Conservation (phyloP, 2,113 vertebrate species). For the Nycticryphes semicollaris region DNA sequence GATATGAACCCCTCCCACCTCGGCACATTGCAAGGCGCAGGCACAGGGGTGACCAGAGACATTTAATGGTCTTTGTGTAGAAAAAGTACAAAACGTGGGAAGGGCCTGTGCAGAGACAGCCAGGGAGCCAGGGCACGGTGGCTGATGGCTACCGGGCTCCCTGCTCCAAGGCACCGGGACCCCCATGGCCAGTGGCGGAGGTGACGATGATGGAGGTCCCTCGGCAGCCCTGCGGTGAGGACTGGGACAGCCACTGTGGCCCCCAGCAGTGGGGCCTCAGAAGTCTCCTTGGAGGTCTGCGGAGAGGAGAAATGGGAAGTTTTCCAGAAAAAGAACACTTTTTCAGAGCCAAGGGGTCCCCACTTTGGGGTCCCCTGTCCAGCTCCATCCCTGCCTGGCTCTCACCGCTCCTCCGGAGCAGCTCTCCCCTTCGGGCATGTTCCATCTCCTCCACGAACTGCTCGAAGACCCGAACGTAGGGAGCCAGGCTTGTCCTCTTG, state of each 20-base stretch:
- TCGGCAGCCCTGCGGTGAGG: fast-evolving
- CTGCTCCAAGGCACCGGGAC: background rate
- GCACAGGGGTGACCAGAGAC: fast-evolving
- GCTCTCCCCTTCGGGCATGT: slow-evolving; percentile 79
- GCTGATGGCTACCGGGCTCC: fast-evolving
- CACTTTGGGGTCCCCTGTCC: fast-evolving
- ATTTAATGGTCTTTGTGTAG: background rate
- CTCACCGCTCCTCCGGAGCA: slow-evolving; percentile 85
- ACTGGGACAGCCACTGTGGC: fast-evolving
- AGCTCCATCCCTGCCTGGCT: fast-evolving
- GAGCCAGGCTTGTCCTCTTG: slow-evolving; percentile 88
- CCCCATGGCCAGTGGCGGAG: fast-evolving
- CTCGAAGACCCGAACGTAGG: slow-evolving; percentile 88
- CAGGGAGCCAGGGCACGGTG: fast-evolving
- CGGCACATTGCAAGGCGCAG: fast-evolving
- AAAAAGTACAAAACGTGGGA: background rate
- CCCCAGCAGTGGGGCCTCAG: slow-evolving; percentile 30
- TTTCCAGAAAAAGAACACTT: background rate
- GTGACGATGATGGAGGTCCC: background rate
- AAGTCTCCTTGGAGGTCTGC: slow-evolving; percentile 89
- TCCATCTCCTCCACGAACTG: slow-evolving; percentile 88
- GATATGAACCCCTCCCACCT: fast-evolving
- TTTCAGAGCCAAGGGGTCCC: background rate
- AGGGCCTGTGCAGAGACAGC: fast-evolving
- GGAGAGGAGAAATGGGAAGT: background rate